phyloP scores from a whole-genome alignment of 2,113 vertebrate genomes.

The Eretmodus cyanostictus region DNA sequence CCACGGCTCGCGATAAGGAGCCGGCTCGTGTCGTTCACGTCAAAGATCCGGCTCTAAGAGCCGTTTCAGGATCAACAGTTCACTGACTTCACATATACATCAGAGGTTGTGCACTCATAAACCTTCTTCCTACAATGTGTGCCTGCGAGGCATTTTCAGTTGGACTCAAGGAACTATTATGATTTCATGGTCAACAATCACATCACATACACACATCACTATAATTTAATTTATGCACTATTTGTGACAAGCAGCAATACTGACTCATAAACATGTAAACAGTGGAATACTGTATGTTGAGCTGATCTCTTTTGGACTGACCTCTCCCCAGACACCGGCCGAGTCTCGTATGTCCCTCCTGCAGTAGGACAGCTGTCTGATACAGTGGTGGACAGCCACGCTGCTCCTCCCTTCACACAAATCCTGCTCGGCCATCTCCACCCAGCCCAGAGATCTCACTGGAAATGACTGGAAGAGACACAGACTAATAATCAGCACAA shows the following conservation, averaged over 20 bases:
- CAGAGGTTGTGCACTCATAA: not conserved
- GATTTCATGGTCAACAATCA: not conserved
- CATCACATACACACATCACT: not conserved
- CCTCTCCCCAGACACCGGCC: slow-evolving; percentile 95
- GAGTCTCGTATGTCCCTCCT: slow-evolving; percentile 93
- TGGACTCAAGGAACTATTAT: not conserved
- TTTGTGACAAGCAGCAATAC: not conserved
- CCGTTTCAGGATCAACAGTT: rapidly evolving
- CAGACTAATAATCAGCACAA: not conserved
- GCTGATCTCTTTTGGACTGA: slow-evolving; percentile 50
- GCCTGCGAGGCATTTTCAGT: not conserved
- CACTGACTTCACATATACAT: not conserved
- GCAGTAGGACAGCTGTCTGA: slow-evolving; percentile 95
- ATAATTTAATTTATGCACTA: not conserved
- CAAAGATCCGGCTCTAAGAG: not conserved
- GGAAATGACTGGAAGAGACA: slow-evolving; percentile 78
- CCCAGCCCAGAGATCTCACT: slow-evolving; percentile 93
- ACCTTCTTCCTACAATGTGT: not conserved
- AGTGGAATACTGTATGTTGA: not conserved
- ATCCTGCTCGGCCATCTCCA: slow-evolving; percentile 94
- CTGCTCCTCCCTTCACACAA: slow-evolving; percentile 88
- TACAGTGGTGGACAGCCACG: slow-evolving; percentile 90
- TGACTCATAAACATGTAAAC: not conserved
- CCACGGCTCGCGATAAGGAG: rapidly evolving
- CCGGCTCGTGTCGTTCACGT: not conserved